Evolutionary conservation across 2,113 vertebrate genomes (phyloP).

Genomic region (Bos taurus): ARS-UCD2.0 NC_037330.1:47571501-47572000

Average conservation of each 20-base stretch:
- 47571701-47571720: not conserved
- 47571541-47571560: not conserved
- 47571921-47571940: too few relatives aligned
- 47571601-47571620: not conserved
- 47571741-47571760: not conserved
- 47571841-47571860: not conserved
- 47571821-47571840: not conserved
- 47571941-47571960: too few relatives aligned
- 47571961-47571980: too few relatives aligned
- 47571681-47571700: not conserved
- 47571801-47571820: not conserved
- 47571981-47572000: too few relatives aligned
- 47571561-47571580: not conserved
- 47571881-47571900: not conserved
- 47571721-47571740: not conserved
- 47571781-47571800: not conserved
- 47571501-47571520: not conserved
- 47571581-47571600: not conserved
- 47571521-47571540: not conserved
- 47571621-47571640: not conserved
- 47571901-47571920: too few relatives aligned
- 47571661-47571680: not conserved
- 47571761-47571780: not conserved
- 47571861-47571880: not conserved
- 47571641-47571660: not conserved